Conservation (phyloP, 2,888 invertebrate genomes). For the Girardia tigrina region DNA sequence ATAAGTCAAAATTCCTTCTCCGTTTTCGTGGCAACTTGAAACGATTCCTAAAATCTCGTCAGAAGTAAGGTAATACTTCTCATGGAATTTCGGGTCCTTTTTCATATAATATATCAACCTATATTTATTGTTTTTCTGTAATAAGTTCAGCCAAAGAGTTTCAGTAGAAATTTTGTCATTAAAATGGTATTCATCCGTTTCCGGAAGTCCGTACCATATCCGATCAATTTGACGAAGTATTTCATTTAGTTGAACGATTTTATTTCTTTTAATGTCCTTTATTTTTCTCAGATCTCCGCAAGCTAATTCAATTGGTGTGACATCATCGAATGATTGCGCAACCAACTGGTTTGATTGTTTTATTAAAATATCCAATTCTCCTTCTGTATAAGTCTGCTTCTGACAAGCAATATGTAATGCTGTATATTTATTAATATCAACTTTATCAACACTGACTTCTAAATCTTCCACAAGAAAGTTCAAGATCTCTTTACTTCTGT, state of each 20-base stretch:
- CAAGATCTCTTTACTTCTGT: not conserved
- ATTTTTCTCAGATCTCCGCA: not conserved
- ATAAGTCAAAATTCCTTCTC: not conserved
- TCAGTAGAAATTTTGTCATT: not conserved
- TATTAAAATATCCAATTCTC: not conserved
- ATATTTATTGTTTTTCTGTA: conserved; percentile 5
- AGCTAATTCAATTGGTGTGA: not conserved
- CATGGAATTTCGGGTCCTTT: not conserved
- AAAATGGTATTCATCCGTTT: not conserved
- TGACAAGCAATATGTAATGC: not conserved
- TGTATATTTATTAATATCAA: not conserved
- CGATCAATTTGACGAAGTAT: not conserved
- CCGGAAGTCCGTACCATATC: not conserved
- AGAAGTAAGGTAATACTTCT: not conserved
- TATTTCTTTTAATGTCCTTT: not conserved
- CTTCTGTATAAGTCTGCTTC: not conserved
- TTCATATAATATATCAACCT: not conserved
- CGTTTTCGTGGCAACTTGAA: not conserved
- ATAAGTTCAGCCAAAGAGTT: not conserved
- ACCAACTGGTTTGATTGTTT: not conserved
- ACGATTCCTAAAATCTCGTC: not conserved
- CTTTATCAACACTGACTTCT: not conserved
- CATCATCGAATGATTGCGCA: not conserved
- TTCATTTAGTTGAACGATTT: conserved; percentile 1
- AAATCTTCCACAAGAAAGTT: not conserved